These are phyloP conservation scores for Megathymus violae DNA, from an alignment of 1,140 invertebrate genomes.

Conservation along the genomic window DNA sequence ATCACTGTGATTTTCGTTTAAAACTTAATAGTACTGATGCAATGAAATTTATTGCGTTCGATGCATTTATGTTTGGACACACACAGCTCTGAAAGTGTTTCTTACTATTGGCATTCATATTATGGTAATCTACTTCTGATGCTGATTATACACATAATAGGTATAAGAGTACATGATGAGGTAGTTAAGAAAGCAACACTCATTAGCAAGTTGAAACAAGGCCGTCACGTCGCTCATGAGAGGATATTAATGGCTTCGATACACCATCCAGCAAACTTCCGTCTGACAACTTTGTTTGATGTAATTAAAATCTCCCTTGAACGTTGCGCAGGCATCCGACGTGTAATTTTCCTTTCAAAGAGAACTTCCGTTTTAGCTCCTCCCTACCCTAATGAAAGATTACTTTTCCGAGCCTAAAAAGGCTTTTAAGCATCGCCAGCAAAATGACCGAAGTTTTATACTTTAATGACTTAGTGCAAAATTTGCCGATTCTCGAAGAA, in stretches of 20 bases:
- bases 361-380: conserved; percentile 82
- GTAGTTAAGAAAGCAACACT: conserved; percentile 27
- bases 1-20: no score
- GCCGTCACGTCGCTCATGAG: conserved; percentile 35
- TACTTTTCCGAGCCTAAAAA: conserved; percentile 83
- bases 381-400: conserved; percentile 81
- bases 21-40: no score
- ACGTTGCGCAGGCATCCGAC: conserved; percentile 70
- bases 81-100: neutral
- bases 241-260: conserved; percentile 49
- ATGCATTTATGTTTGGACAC: no score
- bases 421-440: conserved; percentile 82
- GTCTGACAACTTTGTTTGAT: conserved; percentile 76
- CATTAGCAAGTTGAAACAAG: conserved; percentile 58
- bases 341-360: conserved; percentile 83
- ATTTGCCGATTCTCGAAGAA: conserved; percentile 82
- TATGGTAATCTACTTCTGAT: neutral
- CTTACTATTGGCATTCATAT: neutral
- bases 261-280: conserved; percentile 54
- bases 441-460: conserved; percentile 83
- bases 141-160: neutral
- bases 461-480: conserved; percentile 84
- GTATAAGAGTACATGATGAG: no score
- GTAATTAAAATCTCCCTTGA: conserved; percentile 80
- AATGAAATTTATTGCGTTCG: no score